Evolutionary conservation across 37 sponge, comb jelly and placozoan genomes (phyloP).

Genomic region (Diacarnus erythraeanus): DNA sequence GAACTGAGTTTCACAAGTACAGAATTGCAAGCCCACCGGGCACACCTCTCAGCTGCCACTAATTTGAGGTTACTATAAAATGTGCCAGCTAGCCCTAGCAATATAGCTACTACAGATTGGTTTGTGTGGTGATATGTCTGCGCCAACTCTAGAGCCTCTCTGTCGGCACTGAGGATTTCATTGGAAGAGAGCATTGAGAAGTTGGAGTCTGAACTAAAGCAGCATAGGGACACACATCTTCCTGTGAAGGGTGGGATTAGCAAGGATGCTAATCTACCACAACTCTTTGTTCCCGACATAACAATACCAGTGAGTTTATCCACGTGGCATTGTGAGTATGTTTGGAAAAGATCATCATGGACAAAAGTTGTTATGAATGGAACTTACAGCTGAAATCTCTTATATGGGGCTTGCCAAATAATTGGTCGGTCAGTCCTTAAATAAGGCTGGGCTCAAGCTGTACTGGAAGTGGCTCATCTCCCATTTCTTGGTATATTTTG

Average conservation of each 20-base stretch:
- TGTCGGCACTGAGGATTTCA: background rate
- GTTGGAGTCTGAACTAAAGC: background rate
- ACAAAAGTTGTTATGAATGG: too few species aligned
- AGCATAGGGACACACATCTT: background rate
- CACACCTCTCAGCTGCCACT: slow-evolving; percentile 10
- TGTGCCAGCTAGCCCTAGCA: too few species aligned
- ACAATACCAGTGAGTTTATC: slow-evolving; percentile 12
- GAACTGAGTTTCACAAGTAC: background rate
- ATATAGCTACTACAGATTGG: too few species aligned
- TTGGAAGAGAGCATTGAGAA: slow-evolving; percentile 2
- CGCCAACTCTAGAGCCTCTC: slow-evolving; percentile 25
- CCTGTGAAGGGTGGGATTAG: background rate
- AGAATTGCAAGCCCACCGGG: slow-evolving; percentile 29
- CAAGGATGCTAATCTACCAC: background rate
- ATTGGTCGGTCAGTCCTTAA: too few species aligned
- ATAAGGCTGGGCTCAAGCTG: too few species aligned
- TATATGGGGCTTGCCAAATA: too few species aligned
- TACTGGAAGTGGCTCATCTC: too few species aligned
- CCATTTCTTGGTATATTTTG: too few species aligned
- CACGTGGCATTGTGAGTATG: too few species aligned
- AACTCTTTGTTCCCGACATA: background rate
- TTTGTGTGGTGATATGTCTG: background rate
- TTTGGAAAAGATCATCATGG: too few species aligned
- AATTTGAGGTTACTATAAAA: slow-evolving; percentile 22
- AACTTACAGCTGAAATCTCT: too few species aligned